Evolutionary conservation across 2,113 vertebrate species (phyloP).

Genomic region (Melanocharis versteri): DNA sequence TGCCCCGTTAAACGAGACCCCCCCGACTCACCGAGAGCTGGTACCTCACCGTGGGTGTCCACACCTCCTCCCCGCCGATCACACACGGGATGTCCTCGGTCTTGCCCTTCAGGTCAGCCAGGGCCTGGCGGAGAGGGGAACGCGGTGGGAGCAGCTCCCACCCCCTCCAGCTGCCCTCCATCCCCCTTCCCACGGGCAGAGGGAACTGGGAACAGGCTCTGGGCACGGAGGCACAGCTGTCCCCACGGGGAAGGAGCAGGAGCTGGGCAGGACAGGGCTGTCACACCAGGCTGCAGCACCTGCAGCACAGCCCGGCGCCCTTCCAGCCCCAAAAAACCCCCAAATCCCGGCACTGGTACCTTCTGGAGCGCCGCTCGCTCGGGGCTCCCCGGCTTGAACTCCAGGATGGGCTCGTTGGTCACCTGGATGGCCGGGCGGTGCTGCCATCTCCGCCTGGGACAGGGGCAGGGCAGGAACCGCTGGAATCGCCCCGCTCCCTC

Average conservation of each 20-base stretch:
- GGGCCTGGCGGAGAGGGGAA: constrained; percentile 68
- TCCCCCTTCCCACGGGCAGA: accelerated
- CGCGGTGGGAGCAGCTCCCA: accelerated
- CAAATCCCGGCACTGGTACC: constrained; percentile 50
- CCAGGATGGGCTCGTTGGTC: constrained; percentile 87
- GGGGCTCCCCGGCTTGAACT: constrained; percentile 78
- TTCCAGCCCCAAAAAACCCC: neutral
- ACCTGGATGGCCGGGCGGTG: constrained; percentile 74
- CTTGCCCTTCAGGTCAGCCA: constrained; percentile 76
- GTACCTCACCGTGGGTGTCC: constrained; percentile 83
- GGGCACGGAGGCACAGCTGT: neutral
- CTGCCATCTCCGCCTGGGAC: constrained; percentile 75
- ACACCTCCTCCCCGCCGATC: constrained; percentile 88
- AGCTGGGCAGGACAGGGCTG: accelerated
- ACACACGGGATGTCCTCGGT: constrained; percentile 90
- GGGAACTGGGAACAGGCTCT: too few species aligned
- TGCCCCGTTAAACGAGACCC: accelerated
- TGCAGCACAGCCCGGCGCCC: neutral
- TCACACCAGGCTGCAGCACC: neutral
- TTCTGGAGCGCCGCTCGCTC: constrained; percentile 81
- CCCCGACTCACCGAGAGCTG: constrained; percentile 86
- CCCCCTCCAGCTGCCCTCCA: too few species aligned
- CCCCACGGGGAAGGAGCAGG: neutral
- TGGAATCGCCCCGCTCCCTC: neutral
- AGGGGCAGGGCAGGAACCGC: accelerated